phyloP scores from a whole-genome alignment of 2,797 vertebrate genomes.

The Fundulus diaphanus region DNA sequence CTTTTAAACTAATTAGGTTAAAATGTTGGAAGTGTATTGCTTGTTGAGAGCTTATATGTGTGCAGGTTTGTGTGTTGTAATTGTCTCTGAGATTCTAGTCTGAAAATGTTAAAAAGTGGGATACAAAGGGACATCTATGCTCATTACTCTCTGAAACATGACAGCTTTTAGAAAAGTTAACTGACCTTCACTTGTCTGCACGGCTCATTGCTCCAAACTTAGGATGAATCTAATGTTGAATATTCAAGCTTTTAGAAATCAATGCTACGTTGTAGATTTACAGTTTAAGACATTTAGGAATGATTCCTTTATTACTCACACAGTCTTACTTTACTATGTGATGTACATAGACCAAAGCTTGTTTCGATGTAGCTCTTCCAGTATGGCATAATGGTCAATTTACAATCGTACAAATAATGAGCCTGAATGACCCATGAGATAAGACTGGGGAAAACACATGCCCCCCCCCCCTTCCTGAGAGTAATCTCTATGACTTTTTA shows the following conservation, averaged over 20 bases:
- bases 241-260: background rate
- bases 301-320: background rate
- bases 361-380: background rate
- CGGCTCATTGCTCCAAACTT: background rate
- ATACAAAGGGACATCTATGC: too few species aligned
- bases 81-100: too few species aligned
- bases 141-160: background rate
- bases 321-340: background rate
- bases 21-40: too few species aligned
- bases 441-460: slow-evolving; percentile 15
- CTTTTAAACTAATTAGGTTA: too few species aligned
- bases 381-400: background rate
- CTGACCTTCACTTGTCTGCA: background rate
- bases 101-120: too few species aligned
- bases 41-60: too few species aligned
- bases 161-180: background rate
- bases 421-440: background rate
- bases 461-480: too few species aligned
- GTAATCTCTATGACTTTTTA: slow-evolving; percentile 9
- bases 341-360: slow-evolving; percentile 9
- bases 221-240: background rate
- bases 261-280: background rate
- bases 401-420: background rate
- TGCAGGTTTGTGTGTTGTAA: too few species aligned
- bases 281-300: background rate